Percentiles rank a stretch among this genome's conserved stretches.
These are phyloP conservation scores for Blera fallax DNA, from an alignment of 2,888 invertebrate genomes.

Conservation along the genomic window DNA sequence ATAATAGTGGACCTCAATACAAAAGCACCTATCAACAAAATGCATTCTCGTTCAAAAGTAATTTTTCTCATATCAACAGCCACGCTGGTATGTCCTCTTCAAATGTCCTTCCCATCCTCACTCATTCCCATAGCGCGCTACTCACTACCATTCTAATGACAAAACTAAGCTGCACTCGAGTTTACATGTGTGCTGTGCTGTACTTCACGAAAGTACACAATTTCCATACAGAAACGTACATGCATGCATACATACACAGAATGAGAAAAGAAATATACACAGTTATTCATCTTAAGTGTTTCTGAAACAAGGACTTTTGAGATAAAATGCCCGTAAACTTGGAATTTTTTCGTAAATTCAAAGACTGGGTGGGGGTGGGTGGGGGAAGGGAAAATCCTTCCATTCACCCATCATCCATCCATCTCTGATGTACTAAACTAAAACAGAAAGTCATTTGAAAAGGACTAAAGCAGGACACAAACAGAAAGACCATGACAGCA, in stretches of 20 bases:
- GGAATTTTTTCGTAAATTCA: constrained; percentile 44
- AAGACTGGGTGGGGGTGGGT: constrained; percentile 26
- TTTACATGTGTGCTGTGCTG: neutral
- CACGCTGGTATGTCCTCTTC: neutral
- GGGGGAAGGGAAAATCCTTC: constrained; percentile 1
- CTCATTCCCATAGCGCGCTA: constrained; percentile 1
- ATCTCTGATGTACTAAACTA: constrained; percentile 46
- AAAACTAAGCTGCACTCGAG: constrained; percentile 60
- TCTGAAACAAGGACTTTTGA: constrained; percentile 57
- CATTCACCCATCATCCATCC: constrained; percentile 46
- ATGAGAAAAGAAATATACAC: constrained; percentile 36
- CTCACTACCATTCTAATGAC: constrained; percentile 39
- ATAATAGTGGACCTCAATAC: neutral
- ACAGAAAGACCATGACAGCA: constrained; percentile 18
- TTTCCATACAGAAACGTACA: neutral
- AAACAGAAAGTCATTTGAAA: constrained; percentile 57
- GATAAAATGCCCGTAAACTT: constrained; percentile 70
- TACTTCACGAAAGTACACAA: neutral
- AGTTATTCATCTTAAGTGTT: constrained; percentile 63
- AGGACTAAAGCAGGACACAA: constrained; percentile 54
- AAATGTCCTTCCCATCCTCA: constrained; percentile 13
- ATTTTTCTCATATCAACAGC: neutral
- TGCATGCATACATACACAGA: neutral
- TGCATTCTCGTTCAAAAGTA: neutral
- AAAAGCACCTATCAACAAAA: neutral